Evolutionary conservation across 2,797 vertebrate genomes (phyloP).

Genomic region (Lepus townsendii): DNA sequence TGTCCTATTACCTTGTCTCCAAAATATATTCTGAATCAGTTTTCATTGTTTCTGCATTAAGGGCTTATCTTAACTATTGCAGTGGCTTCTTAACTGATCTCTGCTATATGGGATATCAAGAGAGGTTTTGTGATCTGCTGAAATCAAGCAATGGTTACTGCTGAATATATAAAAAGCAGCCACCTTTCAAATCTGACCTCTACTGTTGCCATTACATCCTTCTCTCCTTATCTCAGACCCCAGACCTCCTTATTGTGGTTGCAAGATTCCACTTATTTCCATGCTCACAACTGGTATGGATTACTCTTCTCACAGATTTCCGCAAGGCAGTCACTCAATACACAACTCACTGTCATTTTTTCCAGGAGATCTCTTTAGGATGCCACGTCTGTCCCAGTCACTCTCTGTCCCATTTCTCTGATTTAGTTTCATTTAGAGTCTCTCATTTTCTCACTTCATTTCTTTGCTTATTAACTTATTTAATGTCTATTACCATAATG

Average conservation of each 20-base stretch:
- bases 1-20: not conserved
- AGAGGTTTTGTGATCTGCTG: not conserved
- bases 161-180: too few relatives aligned
- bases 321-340: not conserved
- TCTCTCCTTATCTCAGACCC: not conserved
- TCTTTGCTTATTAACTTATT: not conserved
- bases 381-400: not conserved
- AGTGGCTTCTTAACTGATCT: not conserved
- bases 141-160: not conserved
- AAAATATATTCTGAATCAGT: not conserved
- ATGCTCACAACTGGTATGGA: not conserved
- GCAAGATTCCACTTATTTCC: not conserved
- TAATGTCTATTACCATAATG: not conserved
- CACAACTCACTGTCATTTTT: not conserved
- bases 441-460: not conserved
- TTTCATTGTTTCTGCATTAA: not conserved
- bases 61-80: not conserved
- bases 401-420: not conserved
- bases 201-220: not conserved
- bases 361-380: not conserved
- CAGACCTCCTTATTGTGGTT: not conserved
- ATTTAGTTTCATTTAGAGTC: constrained; percentile 30
- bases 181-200: not conserved
- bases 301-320: not conserved
- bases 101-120: not conserved